Evolutionary conservation across 2,888 invertebrate species (phyloP), one percentile per base, ranked within the genome.

Genomic region (Cephalotes varians): DNA sequence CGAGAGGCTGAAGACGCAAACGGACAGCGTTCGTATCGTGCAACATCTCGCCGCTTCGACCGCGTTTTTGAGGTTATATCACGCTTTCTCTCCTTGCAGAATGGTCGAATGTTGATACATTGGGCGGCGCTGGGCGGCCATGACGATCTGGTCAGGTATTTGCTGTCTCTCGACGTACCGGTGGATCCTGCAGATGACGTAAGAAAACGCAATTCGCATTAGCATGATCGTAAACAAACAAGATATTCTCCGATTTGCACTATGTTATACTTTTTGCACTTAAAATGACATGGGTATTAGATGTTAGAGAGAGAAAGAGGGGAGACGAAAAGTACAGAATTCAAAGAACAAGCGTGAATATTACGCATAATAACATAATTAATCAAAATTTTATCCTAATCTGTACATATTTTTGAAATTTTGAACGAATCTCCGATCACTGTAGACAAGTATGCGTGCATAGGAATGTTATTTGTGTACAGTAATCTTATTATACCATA

Each of bases 51-150:
- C 2, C n/a, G 10, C 4, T 51, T 28, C 6, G 1, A 31, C 2
- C 15, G n/a, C 3, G 2, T 47, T 10, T 76, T 73, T 76, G 28
- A 83, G 82, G 83, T 85, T 89, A 85, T 71, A 28, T 54, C 15
- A 10, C 49, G 0, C 1, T 37, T 65, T 60, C 9, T 86, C 87
- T 82, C 83, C 25, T 86, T 79, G 95, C 95, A 97, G 97, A 97
- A 96, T 94, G 95, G 95, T 76, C 96, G 98, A 83, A 95, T 97
- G 86, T 95, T 98, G 28, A 95, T 98, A 87, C 98, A 98, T 93
- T 97, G 98, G 97, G 97, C 98, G 51, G 96, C 97, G 71, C 95
- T 97, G 76, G 97, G 97, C 85, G 98, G 98, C 31, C 97, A 97
- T 94, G 95, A 96, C 64, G 96, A 97, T 88, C 95, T 98, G 73